A percentile compares a stretch with the other conserved stretches of the same genome.
phyloP scores from a whole-genome alignment of 2,113 vertebrate species.

The Zosterops hypoxanthus region DNA sequence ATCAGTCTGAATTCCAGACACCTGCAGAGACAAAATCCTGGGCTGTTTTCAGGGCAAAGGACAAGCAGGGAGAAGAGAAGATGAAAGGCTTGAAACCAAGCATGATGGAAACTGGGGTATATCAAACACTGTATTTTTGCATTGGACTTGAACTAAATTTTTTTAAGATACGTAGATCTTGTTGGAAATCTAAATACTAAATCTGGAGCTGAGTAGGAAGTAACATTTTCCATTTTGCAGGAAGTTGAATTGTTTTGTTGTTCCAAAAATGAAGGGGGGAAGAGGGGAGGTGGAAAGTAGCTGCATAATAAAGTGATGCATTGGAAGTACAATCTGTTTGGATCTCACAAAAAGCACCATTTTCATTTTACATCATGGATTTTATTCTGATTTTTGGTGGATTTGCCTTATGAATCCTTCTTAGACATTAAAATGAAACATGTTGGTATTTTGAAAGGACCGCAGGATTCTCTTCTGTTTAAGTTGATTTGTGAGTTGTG shows the following conservation, averaged over 20 bases:
- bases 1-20: not conserved
- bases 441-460: not conserved
- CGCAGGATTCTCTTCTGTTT: not conserved
- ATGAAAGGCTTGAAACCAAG: not conserved
- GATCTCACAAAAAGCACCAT: not conserved
- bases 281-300: not conserved
- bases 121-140: not conserved
- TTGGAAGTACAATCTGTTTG: slow-evolving; percentile 23
- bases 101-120: not conserved
- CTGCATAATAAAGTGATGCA: not conserved
- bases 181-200: slow-evolving; percentile 37
- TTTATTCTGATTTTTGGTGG: not conserved
- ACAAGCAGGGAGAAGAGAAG: not conserved
- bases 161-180: not conserved
- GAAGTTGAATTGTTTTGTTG: slow-evolving; percentile 55
- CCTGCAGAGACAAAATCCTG: not conserved
- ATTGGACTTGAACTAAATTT: not conserved
- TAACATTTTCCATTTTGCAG: slow-evolving; percentile 29
- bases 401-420: not conserved
- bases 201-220: slow-evolving; percentile 58
- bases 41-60: not conserved
- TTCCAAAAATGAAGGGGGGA: not conserved
- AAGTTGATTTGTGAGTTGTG: not conserved
- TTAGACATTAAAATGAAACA: not conserved
- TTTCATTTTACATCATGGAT: not conserved